These are phyloP conservation scores for Anarhynchus alexandrinus DNA, from an alignment of 2,113 vertebrate genomes.

Conservation along the genomic window DNA sequence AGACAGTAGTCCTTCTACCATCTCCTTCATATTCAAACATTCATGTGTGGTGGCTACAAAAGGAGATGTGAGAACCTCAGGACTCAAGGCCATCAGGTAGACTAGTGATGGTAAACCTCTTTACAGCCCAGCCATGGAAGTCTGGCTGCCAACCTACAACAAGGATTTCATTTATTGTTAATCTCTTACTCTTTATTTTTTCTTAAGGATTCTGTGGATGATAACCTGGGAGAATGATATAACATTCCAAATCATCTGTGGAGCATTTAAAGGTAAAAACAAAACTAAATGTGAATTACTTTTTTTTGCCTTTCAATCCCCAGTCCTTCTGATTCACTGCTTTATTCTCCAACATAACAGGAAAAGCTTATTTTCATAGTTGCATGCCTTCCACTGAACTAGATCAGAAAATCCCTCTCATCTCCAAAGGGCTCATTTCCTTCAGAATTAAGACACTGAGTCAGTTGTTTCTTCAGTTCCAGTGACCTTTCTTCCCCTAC, in stretches of 20 bases:
- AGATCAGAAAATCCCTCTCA: slow-evolving; percentile 38
- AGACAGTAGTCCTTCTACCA: neutral
- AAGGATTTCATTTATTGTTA: neutral
- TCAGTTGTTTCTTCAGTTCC: slow-evolving; percentile 44
- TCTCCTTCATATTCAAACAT: neutral
- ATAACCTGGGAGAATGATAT: neutral
- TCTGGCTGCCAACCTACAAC: neutral
- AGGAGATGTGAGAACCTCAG: neutral
- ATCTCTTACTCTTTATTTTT: neutral
- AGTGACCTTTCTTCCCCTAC: slow-evolving; percentile 20
- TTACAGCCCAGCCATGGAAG: neutral
- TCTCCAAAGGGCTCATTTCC: slow-evolving; percentile 53
- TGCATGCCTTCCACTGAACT: slow-evolving; percentile 23
- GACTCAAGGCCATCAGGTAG: neutral
- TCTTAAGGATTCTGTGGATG: neutral
- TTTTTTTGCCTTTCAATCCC: neutral
- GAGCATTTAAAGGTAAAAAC: neutral
- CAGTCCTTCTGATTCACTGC: neutral
- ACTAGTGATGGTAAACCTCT: neutral
- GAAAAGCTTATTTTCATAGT: slow-evolving; percentile 35
- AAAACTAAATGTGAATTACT: neutral
- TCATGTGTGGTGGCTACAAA: accelerated
- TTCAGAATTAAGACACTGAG: slow-evolving; percentile 41
- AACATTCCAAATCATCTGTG: neutral
- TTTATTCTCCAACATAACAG: neutral